phyloP scores from a whole-genome alignment of 2,113 vertebrate species.

The Lynx canadensis region DNA sequence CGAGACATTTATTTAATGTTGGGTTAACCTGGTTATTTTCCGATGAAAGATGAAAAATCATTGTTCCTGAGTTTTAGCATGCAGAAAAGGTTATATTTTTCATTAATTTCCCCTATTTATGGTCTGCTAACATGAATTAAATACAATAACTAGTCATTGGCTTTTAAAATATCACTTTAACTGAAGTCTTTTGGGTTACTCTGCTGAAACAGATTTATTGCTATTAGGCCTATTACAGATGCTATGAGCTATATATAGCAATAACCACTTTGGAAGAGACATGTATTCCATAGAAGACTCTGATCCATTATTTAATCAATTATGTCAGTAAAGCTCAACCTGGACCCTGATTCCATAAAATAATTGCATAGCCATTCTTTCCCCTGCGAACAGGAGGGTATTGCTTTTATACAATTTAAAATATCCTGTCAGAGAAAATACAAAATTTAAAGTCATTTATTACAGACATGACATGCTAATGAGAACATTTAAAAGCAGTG shows the following conservation, averaged over 20 bases:
- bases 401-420: conserved; percentile 36
- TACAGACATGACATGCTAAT: conserved; percentile 34
- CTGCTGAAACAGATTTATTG: conserved; percentile 10
- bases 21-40: conserved; percentile 25
- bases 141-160: background rate
- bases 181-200: conserved; percentile 37
- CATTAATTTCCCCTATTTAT: conserved; percentile 18
- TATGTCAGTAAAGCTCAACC: background rate
- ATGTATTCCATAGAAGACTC: background rate
- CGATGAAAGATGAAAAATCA: conserved; percentile 46
- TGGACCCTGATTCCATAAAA: background rate
- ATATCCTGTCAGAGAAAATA: conserved; percentile 23
- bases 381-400: background rate
- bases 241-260: background rate
- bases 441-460: conserved; percentile 41
- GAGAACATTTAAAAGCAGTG: conserved; percentile 44
- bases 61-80: conserved; percentile 33
- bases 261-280: background rate
- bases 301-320: background rate
- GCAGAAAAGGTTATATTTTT: conserved; percentile 11
- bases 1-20: conserved; percentile 13
- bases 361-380: background rate
- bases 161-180: conserved; percentile 28
- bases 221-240: conserved; percentile 44
- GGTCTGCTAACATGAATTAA: conserved; percentile 34